Evolutionary conservation across 2,113 vertebrate genomes (phyloP).

Genomic region (Psettodes erumei): DNA sequence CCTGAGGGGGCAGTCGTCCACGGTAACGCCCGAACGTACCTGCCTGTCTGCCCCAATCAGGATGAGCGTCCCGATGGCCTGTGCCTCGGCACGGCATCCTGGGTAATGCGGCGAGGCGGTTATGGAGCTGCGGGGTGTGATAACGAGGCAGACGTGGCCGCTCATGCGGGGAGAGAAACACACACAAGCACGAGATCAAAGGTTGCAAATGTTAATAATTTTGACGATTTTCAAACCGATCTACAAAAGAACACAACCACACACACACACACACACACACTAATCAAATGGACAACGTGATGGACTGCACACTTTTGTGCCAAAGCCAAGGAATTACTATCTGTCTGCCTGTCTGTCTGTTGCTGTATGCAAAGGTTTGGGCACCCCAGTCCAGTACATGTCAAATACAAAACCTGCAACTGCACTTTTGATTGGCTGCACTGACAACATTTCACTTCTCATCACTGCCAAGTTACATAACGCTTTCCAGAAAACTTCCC

Average conservation of each 20-base stretch:
- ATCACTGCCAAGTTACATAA: not conserved
- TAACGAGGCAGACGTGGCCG: constrained; percentile 16
- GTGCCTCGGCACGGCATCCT: constrained; percentile 20
- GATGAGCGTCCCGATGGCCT: constrained; percentile 10
- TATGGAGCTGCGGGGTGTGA: not conserved
- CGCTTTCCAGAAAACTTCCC: not conserved
- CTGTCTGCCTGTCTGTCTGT: not conserved
- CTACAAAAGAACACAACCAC: not conserved
- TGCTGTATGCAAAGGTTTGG: not conserved
- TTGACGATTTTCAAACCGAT: constrained; percentile 34
- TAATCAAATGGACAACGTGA: constrained; percentile 17
- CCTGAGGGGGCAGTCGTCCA: not conserved
- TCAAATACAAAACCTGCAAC: not conserved
- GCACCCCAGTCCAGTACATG: not conserved
- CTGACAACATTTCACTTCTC: not conserved
- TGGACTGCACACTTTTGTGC: not conserved
- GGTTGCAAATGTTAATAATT: constrained; percentile 39
- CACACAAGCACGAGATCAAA: not conserved
- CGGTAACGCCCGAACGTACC: constrained; percentile 21
- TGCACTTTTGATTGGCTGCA: too few relatives aligned
- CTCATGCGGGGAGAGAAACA: not conserved
- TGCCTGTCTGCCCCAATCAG: constrained; percentile 37
- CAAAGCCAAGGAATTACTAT: not conserved
- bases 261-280: constrained; percentile 6
- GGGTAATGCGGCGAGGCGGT: constrained; percentile 25